These are phyloP conservation scores for Azemiops feae DNA, from an alignment of 2,113 vertebrate genomes.

Conservation along the genomic window DNA sequence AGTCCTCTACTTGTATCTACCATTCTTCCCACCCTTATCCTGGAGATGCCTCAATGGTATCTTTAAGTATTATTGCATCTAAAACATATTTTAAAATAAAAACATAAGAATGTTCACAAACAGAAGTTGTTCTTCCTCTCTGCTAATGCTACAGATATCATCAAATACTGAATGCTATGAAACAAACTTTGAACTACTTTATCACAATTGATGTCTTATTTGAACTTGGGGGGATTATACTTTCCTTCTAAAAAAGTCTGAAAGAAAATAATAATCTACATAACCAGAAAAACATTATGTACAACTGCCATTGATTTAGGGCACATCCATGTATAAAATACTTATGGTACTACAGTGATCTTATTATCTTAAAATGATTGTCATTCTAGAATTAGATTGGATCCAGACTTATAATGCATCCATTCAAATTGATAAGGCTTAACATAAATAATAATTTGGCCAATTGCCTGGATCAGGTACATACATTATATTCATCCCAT, in stretches of 20 bases:
- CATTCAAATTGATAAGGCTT: neutral
- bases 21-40: neutral
- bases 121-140: neutral
- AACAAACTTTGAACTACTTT: neutral
- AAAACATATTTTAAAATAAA: neutral
- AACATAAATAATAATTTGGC: neutral
- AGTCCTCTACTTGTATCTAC: neutral
- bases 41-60: neutral
- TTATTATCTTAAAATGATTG: no score
- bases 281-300: neutral
- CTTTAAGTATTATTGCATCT: neutral
- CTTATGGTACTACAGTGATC: conserved; percentile 1
- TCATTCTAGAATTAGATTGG: no score
- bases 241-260: neutral
- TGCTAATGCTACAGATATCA: neutral
- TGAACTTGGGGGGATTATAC: neutral
- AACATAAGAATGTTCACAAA: neutral
- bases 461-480: neutral
- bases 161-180: neutral
- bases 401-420: neutral
- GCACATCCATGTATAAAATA: neutral
- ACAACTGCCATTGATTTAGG: neutral
- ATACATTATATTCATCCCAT: neutral
- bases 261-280: neutral
- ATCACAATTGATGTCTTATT: neutral